phyloP scores from a whole-genome alignment of 2,888 invertebrate genomes.

The Lissocephala sabroskyi region DNA sequence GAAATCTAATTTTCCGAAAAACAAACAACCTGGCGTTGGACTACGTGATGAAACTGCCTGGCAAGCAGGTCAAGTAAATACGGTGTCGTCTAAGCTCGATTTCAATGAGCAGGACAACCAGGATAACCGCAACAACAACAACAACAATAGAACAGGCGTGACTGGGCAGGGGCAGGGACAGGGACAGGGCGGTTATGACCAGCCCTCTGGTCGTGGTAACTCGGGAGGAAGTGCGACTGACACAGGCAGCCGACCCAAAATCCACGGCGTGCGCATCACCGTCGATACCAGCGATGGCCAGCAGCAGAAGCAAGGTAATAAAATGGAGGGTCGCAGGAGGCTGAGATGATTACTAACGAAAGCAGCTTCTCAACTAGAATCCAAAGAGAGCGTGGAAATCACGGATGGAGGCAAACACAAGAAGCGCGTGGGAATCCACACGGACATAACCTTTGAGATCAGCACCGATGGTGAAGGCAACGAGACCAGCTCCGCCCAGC shows the following conservation, averaged over 20 bases:
- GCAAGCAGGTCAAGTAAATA: constrained; percentile 63
- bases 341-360: constrained; percentile 10
- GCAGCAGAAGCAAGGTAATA: constrained; percentile 68
- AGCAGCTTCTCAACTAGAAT: constrained; percentile 47
- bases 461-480: constrained; percentile 67
- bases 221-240: constrained; percentile 20
- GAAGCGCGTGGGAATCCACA: constrained; percentile 72
- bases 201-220: constrained; percentile 33
- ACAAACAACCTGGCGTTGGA: constrained; percentile 35
- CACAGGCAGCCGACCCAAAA: constrained; percentile 67
- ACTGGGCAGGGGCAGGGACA: constrained; percentile 35
- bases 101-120: constrained; percentile 59
- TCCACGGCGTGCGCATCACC: constrained; percentile 72
- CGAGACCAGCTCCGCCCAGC: constrained; percentile 65
- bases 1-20: constrained; percentile 56
- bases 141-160: constrained; percentile 47
- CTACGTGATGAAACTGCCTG: constrained; percentile 12
- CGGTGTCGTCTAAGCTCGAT: constrained; percentile 70
- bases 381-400: constrained; percentile 72
- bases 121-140: constrained; percentile 39
- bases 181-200: constrained; percentile 20
- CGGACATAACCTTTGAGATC: constrained; percentile 72
- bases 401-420: constrained; percentile 69
- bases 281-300: constrained; percentile 71
- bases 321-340: constrained; percentile 24